Base-by-base conservation (phyloP, 1,140 invertebrate genomes). In the Drosophila pseudoobscura region DNA sequence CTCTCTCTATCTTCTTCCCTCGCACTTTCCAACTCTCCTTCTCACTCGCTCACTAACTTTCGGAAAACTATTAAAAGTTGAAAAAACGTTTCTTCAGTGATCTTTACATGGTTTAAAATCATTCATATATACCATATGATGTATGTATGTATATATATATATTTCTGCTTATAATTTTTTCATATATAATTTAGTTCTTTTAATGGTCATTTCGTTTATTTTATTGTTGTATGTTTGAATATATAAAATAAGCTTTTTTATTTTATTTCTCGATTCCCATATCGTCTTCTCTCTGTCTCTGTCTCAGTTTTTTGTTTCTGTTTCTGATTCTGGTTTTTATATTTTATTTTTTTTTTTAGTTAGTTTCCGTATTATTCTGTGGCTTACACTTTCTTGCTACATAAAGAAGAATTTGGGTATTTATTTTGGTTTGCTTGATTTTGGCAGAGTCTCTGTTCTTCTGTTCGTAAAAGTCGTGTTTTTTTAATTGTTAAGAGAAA, bases 201-300 rank as follows among this genome's bases (percentile, higher is more conserved):
- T 50, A 84, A 85, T 84, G 80, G 80, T 85, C 80, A 69, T 87
- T 80, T 68, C 35, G 49, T 68, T 60, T 56, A 52, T 49, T 80
- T 80, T 78, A 70, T 66, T 83, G 65, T 77, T 87, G 68, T 87
- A 71, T 87, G 74, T 82, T 78, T 80, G 71, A 78, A 78, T 75
- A 85, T 84, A 84, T 85, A 85, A 87, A 87, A 87, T 78, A 82
- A 87, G 82, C 77, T 51, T 68, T 73, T 66, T 73, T 51, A 41
- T 56, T 57, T 59, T 61, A 63, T 47, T 54, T 47, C 8, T 43
- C 60, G 24, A 35, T 59, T 35, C 11, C 47, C 17, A 11, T 13
- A n/a, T 46, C 29, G 15, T 47, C 17, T 6, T 11, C 8, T 29
- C 26, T 47, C 31, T n/a, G 29, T 29, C 26, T 47, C 31, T n/a